phyloP scores from a whole-genome alignment of 1,140 invertebrate species.

The Panagrolaimus sp. region DNA sequence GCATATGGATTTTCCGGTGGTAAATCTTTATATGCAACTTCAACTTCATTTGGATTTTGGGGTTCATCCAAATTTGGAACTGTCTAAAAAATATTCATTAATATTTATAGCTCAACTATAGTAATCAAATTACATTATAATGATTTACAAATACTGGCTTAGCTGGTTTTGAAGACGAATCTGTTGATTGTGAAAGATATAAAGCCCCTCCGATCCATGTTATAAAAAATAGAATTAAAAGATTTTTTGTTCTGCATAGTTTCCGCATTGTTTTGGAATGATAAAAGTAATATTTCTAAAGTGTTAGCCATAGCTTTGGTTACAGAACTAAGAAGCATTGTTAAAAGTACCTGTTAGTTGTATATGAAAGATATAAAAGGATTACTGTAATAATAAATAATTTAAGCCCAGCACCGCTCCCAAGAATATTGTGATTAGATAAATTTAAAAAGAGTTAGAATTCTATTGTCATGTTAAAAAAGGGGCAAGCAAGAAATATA shows the following conservation, averaged over 20 bases:
- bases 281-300: no score
- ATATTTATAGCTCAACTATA: no score
- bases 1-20: constrained; percentile 7
- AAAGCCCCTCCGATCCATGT: background rate
- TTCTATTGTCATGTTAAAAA: constrained; percentile 7
- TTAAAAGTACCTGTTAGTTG: no score
- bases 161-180: background rate
- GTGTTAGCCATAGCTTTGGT: no score
- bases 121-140: background rate
- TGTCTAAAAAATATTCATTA: background rate
- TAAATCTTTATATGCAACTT: background rate
- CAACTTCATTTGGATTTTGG: background rate
- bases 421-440: no score
- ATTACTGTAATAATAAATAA: no score
- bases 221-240: background rate
- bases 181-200: background rate
- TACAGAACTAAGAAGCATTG: no score
- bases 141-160: no score
- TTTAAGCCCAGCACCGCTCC: no score
- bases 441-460: no score
- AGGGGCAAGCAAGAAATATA: background rate
- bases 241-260: background rate
- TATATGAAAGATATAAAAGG: no score
- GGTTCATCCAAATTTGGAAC: background rate
- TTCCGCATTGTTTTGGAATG: background rate